Conservation (phyloP, 2,797 vertebrate species). For the Helicolenus hilgendorfi region DNA sequence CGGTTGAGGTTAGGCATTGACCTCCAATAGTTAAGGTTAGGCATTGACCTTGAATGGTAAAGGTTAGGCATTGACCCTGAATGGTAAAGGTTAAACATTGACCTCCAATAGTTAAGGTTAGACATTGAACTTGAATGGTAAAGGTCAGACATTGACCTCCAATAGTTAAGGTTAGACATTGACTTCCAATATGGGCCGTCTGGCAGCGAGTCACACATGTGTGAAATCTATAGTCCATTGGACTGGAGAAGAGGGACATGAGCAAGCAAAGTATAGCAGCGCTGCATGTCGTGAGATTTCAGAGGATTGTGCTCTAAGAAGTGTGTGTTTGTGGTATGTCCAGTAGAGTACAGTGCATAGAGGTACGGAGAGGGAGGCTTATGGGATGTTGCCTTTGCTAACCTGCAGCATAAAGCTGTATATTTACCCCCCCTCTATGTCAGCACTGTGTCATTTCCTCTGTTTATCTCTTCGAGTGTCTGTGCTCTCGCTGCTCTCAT, state of each 20-base stretch:
- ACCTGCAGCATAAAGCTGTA: neutral
- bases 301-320: neutral
- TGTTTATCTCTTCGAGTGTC: slow-evolving; percentile 43
- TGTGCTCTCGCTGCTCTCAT: slow-evolving; percentile 25
- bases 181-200: too few relatives aligned
- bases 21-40: too few relatives aligned
- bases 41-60: too few relatives aligned
- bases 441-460: slow-evolving; percentile 23
- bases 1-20: too few relatives aligned
- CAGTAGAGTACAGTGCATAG: neutral
- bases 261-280: neutral
- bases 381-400: neutral
- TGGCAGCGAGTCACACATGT: neutral
- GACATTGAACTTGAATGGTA: too few relatives aligned
- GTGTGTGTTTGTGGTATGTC: neutral
- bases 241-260: neutral
- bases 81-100: too few relatives aligned
- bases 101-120: too few relatives aligned
- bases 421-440: slow-evolving; percentile 5
- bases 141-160: too few relatives aligned
- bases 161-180: too few relatives aligned
- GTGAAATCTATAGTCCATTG: neutral
- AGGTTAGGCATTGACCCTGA: too few relatives aligned
- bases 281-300: neutral
- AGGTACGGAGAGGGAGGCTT: neutral